Conservation (phyloP, 2,113 vertebrate genomes). For the Sebastes fasciatus region DNA sequence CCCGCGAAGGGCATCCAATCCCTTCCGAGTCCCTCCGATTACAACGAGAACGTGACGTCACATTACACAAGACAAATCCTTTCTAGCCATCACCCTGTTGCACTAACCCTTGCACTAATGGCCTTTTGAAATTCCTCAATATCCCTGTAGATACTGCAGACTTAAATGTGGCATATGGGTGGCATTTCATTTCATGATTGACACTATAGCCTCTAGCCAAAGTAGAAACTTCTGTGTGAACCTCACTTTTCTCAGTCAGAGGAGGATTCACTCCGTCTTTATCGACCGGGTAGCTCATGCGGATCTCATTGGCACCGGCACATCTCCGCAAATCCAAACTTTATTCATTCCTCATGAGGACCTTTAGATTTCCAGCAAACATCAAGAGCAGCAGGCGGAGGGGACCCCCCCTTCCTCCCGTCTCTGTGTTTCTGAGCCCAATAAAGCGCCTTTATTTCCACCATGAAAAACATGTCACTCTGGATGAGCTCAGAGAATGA, state of each 20-base stretch:
- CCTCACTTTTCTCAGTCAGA: conserved; percentile 35
- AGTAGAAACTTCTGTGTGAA: conserved; percentile 25
- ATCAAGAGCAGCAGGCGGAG: conserved; percentile 43
- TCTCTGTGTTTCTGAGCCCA: conserved; percentile 62
- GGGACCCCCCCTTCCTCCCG: conserved; percentile 10
- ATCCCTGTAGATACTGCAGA: conserved; percentile 6
- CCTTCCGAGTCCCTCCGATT: no score
- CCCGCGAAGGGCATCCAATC: no score
- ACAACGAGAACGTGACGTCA: no score
- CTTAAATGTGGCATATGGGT: conserved; percentile 24
- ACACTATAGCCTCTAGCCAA: conserved; percentile 19
- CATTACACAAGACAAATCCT: no score
- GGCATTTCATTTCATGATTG: conserved; percentile 47
- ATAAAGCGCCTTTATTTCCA: conserved; percentile 82
- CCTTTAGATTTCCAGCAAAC: conserved; percentile 72
- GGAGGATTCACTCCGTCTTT: conserved; percentile 41
- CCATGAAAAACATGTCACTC: conserved; percentile 84
- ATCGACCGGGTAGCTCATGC: conserved; percentile 46
- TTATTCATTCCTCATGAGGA: conserved; percentile 70
- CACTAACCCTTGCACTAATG: neutral
- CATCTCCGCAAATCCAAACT: conserved; percentile 59
- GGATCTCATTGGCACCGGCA: conserved; percentile 49
- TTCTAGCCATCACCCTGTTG: neutral
- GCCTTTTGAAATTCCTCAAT: conserved; percentile 6
- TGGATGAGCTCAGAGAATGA: conserved; percentile 84